phyloP scores from a whole-genome alignment of 2,113 vertebrate genomes.

The Mellivora capensis region DNA sequence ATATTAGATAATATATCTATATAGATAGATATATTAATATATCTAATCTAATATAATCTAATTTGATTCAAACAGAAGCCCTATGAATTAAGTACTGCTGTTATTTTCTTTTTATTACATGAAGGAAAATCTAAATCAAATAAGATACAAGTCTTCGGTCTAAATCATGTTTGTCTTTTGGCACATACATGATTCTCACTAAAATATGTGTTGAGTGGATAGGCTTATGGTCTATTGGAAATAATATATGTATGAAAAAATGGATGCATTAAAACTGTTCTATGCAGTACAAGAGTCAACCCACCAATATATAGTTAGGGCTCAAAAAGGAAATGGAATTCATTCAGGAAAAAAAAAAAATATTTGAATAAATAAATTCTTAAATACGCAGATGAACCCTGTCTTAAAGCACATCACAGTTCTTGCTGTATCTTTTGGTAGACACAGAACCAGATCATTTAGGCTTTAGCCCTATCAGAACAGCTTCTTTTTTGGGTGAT shows the following conservation, averaged over 20 bases:
- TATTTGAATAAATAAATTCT: not conserved
- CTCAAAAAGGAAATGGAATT: not conserved
- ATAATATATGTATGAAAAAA: not conserved
- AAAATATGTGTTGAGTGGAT: not conserved
- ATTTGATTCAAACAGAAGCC: not conserved
- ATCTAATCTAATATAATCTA: too few relatives aligned
- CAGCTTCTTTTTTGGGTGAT: not conserved
- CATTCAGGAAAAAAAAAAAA: not conserved
- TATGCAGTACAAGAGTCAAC: not conserved
- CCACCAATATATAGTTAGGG: not conserved
- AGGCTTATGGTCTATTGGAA: not conserved
- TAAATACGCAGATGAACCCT: not conserved
- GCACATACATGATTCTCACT: not conserved
- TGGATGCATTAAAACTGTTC: not conserved
- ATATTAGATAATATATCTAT: too few relatives aligned
- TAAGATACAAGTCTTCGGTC: not conserved
- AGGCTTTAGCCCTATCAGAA: not conserved
- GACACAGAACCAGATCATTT: not conserved
- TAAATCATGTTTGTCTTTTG: not conserved
- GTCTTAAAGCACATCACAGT: not conserved
- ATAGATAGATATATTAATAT: too few relatives aligned
- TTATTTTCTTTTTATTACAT: not conserved
- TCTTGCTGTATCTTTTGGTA: not conserved
- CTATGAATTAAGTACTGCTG: not conserved
- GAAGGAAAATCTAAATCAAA: not conserved